Evolutionary conservation across 2,888 invertebrate genomes (phyloP), one percentile per base, ranked within the genome.

Genomic region (Beris chalybata): DNA sequence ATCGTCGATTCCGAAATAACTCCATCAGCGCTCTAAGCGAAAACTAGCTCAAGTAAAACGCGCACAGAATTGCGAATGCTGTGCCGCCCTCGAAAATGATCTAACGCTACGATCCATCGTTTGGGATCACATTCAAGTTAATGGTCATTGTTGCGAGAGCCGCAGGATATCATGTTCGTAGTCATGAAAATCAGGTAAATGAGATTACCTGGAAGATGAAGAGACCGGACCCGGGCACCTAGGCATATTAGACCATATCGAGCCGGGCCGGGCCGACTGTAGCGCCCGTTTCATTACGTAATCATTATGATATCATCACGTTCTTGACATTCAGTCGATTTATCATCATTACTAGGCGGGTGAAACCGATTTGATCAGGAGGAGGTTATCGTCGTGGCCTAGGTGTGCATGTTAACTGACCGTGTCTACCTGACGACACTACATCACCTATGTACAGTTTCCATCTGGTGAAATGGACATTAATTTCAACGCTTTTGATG

Each of bases 261-360:
- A 7, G 38, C 38, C 7, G 38, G 38, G 38, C 38, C 9, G 38
- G 38, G 38, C 38, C 9, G 38, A 9, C 9, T 38, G 9, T 48
- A 15, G 53, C 12, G 22, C 53, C 13, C 29, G 53, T 22, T 53
- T 4, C 53, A 53, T 53, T 53, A 53, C 53, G 29, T 53, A 76
- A 76, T 75, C 78, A 77, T 74, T 79, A 76, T 76, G 77, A 78
- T 78, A 77, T 77, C 79, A 79, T 79, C 79, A 78, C 78, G 76
- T 77, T 79, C 78, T 75, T 77, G 76, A 78, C 77, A 77, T 75
- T 76, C 74, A 73, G 74, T 74, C 78, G 77, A 77, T 77, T 77
- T 79, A 77, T 77, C 77, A 79, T 76, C 76, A 76, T 76, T 75
- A 73, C 73, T 73, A 72, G 5, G 53, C 22, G 15, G 48, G 48